Evolutionary conservation across 2,888 invertebrate genomes (phyloP), one percentile per base, ranked within the genome.

Genomic region (Cynaeus angustus): DNA sequence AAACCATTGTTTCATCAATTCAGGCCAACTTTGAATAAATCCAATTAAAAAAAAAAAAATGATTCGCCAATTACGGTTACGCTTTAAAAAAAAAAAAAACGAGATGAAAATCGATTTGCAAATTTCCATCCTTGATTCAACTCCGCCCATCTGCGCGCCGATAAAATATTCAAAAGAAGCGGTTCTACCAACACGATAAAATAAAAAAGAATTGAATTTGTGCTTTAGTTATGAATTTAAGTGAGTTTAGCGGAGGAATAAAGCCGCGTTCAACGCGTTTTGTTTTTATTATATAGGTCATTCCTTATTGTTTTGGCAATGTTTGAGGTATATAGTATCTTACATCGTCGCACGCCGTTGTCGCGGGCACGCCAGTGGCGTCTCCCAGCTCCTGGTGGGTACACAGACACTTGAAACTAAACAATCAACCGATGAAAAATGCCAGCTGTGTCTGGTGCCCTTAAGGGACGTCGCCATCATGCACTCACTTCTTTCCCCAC

Each of bases 361-460:
- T 48, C 66, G 45, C 16, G 45, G 9, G 30, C 58, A 58, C 3
- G 50, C 52, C 66, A 78, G 50, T 10, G 77, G 69, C 30, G 77
- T 71, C 66, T 78, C 80, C 78, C 78, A 80, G 26, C 78, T 78
- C 56, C 71, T 76, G 26, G 76, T 70, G 38, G 37, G 37, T n/a
- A 79, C 6, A 16, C 78, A 79, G 61, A 78, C 74, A 53, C 75
- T 75, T 26, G 77, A 69, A 9, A 73, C 59, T 66, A 81, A 74
- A 74, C 80, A 81, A 69, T 82, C 82, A 65, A 80, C 75, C 13
- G 81, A 81, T 37, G 75, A 79, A 64, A 77, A 81, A 72, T 77
- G 80, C 79, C 79, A 79, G 69, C 73, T 79, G 68, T 78, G 78
- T 71, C 75, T 72, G 41, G 68, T 37, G 13, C 53, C 33, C 53